Evolutionary conservation across 2,797 vertebrate genomes (phyloP).

Genomic region (Pyrocephalus nanus): DNA sequence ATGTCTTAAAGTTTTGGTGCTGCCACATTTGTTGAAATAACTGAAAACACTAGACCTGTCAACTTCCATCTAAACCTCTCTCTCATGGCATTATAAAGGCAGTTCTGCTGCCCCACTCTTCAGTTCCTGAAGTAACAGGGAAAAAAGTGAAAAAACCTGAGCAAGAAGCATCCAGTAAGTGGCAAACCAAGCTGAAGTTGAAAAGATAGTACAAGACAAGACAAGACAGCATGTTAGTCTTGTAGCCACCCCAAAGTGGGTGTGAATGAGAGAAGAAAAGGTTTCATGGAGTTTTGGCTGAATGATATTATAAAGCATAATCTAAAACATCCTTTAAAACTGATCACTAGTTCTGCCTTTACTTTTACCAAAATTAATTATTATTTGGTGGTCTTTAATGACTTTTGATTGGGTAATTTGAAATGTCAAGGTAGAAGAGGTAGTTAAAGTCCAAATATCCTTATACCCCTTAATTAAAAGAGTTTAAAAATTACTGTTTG

Average conservation of each 20-base stretch:
- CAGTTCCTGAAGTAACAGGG: not conserved
- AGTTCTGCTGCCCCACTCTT: not conserved
- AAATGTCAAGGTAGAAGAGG: constrained; percentile 12
- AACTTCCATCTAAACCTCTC: not conserved
- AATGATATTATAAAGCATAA: not conserved
- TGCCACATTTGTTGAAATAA: not conserved
- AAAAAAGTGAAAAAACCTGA: not conserved
- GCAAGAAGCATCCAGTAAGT: not conserved
- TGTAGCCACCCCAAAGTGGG: not conserved
- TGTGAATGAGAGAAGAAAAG: not conserved
- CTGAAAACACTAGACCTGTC: not conserved
- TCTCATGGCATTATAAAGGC: not conserved
- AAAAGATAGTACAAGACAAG: not conserved
- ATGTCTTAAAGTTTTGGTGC: not conserved
- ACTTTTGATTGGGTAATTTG: constrained; percentile 21
- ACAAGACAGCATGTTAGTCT: not conserved
- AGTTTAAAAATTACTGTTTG: constrained; percentile 44
- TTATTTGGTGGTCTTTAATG: constrained; percentile 6
- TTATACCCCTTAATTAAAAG: constrained; percentile 26
- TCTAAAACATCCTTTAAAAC: not conserved
- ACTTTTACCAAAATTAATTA: constrained; percentile 15
- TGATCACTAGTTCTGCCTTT: not conserved
- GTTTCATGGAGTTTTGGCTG: not conserved
- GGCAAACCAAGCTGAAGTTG: not conserved
- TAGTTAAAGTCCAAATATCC: constrained; percentile 28